Conservation (phyloP, 2,113 vertebrate species). For the Neoarius graeffei region DNA sequence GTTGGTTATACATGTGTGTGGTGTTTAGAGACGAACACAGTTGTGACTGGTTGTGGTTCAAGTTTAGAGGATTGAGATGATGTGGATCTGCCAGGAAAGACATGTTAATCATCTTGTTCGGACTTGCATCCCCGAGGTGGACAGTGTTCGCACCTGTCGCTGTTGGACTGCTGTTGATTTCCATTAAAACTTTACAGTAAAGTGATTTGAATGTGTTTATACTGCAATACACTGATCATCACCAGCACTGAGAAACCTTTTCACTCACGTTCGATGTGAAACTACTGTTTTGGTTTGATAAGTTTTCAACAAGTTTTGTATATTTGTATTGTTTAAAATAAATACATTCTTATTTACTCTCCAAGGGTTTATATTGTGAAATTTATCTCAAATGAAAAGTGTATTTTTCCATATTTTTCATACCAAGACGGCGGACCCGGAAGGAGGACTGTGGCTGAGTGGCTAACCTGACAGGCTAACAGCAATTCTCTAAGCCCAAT, state of each 20-base stretch:
- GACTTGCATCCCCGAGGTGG: neutral
- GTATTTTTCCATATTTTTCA: neutral
- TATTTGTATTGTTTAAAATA: slow-evolving; percentile 1
- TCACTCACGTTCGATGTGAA: neutral
- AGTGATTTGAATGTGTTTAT: neutral
- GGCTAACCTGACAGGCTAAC: neutral
- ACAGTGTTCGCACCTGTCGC: neutral
- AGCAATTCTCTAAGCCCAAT: neutral
- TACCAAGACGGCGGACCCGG: neutral
- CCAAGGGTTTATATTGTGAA: neutral
- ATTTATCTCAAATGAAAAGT: neutral
- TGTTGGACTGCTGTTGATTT: neutral
- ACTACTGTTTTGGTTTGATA: neutral
- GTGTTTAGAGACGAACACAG: neutral
- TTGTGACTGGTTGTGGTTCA: neutral
- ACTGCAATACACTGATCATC: neutral
- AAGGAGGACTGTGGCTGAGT: neutral
- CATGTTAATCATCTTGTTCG: neutral
- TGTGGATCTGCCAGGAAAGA: neutral
- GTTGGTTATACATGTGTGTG: neutral
- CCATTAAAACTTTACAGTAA: neutral
- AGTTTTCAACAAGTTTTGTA: neutral
- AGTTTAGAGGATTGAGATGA: neutral
- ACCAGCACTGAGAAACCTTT: neutral
- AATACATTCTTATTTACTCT: neutral